Percentiles rank a stretch among this genome's conserved stretches.
Conservation (phyloP, 2,113 vertebrate genomes). For the Neoarius graeffei region DNA sequence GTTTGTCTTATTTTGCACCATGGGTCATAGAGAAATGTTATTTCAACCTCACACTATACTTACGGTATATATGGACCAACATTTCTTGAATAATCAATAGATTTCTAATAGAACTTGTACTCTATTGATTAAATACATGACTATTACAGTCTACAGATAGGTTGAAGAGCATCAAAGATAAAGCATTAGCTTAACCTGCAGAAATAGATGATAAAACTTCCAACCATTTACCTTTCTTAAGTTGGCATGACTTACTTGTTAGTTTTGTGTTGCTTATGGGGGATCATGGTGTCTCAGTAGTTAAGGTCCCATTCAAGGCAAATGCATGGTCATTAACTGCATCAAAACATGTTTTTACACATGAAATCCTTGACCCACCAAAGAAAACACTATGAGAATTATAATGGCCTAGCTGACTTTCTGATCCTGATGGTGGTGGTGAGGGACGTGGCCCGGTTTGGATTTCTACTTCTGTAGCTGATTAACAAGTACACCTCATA, state of each 20-base stretch:
- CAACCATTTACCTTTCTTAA: not conserved
- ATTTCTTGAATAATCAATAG: not conserved
- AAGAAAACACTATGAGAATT: not conserved
- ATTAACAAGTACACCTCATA: not conserved
- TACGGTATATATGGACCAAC: no score
- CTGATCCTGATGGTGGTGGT: not conserved
- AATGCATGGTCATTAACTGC: not conserved
- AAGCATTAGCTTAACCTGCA: not conserved
- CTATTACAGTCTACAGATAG: not conserved
- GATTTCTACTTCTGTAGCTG: conserved; percentile 6
- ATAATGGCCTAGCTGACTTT: not conserved
- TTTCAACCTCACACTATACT: no score
- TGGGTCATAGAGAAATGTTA: no score
- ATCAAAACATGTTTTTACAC: not conserved
- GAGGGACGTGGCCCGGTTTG: not conserved
- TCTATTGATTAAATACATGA: not conserved
- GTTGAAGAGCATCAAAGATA: not conserved
- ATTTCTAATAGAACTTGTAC: not conserved
- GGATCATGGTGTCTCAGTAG: not conserved
- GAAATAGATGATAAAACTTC: not conserved
- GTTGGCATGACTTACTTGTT: not conserved
- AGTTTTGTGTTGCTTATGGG: not conserved
- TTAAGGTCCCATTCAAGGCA: not conserved
- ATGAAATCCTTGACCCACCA: not conserved
- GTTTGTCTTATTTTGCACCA: no score